Base-by-base conservation (phyloP, 35 echinoderm and acorn worm species). In the Lytechinus pictus region DNA sequence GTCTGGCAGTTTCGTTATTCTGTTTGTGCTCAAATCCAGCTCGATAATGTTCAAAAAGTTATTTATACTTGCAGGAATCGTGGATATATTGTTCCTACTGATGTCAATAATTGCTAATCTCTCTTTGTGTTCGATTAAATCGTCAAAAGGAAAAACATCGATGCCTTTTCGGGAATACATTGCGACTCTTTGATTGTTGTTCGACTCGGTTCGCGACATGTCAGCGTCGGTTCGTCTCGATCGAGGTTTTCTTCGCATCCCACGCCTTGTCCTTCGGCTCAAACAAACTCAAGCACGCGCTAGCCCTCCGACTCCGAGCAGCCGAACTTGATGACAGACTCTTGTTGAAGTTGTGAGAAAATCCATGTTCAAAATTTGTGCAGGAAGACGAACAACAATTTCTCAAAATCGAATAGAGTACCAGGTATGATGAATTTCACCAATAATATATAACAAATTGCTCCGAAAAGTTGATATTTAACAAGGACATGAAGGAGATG, bases 11-110 rank as follows among this genome's bases (percentile, higher is more conserved):
- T 95, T 96, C 54, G 88, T 54, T 27, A 99, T 86, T 57, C 95
- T 94, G 61, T 99, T 99, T 53, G 96, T 96, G 86, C 98, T 99
- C 10, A 99, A 89, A 90, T 99, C 98, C 86, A 99, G n/a, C 55
- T 96, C 97, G 44, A 97, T 60, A 24, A 97, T 14, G 51, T 96
- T 95, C 52, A 54, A 52, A 95, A 96, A 99, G 4, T 96, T 14
- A 5, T 54, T 91, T 8, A 97, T 94, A 54, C 58, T 95, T 61
- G 61, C 51, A 86, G 98, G 98, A 95, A 99, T 94, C 52, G 53
- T 44, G n/a, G 94, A 12, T 28, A 99, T 96, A n/a, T 95, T 86
- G 87, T 99, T 99, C 54, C 95, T 92, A 94, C 97, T 97, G 7
- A 99, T 54, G 91, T 97, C 96, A 27, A 97, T 88, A 5, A 95